Percentiles rank a stretch among this genome's conserved stretches.
These are phyloP conservation scores for Orius insidiosus DNA, from an alignment of 1,140 invertebrate genomes.

Conservation along the genomic window DNA sequence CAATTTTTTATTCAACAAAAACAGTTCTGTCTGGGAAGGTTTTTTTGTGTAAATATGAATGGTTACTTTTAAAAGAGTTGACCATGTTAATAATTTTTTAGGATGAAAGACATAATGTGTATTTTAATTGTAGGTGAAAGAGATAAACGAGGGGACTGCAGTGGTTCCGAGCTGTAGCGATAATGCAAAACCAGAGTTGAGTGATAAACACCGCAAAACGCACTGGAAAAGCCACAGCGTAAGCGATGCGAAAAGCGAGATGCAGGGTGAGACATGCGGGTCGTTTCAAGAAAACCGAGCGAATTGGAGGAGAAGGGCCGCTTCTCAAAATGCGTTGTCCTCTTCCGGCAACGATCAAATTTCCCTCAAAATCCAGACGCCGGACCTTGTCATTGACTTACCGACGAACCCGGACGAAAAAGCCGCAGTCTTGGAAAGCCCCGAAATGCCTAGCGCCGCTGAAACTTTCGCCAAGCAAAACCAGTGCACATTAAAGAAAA, in stretches of 20 bases:
- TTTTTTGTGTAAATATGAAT: too few species aligned
- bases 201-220: constrained; percentile 8
- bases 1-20: too few species aligned
- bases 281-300: constrained; percentile 34
- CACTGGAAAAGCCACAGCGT: constrained; percentile 33
- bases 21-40: too few species aligned
- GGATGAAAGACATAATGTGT: too few species aligned
- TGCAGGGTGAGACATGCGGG: constrained; percentile 13
- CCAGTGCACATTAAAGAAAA: constrained; percentile 67
- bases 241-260: constrained; percentile 22
- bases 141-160: too few species aligned
- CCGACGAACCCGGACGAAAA: constrained; percentile 30
- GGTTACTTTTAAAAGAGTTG: too few species aligned
- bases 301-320: constrained; percentile 40
- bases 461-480: constrained; percentile 60
- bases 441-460: constrained; percentile 51
- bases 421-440: constrained; percentile 34
- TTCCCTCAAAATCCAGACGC: constrained; percentile 35
- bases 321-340: constrained; percentile 32
- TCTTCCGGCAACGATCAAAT: not conserved
- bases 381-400: constrained; percentile 77
- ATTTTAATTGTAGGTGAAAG: too few species aligned
- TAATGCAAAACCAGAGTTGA: too few species aligned
- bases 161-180: too few species aligned
- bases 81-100: too few species aligned